Evolutionary conservation across 2,888 invertebrate species (phyloP).

Genomic region (Lepidocyrtinus sp.): DNA sequence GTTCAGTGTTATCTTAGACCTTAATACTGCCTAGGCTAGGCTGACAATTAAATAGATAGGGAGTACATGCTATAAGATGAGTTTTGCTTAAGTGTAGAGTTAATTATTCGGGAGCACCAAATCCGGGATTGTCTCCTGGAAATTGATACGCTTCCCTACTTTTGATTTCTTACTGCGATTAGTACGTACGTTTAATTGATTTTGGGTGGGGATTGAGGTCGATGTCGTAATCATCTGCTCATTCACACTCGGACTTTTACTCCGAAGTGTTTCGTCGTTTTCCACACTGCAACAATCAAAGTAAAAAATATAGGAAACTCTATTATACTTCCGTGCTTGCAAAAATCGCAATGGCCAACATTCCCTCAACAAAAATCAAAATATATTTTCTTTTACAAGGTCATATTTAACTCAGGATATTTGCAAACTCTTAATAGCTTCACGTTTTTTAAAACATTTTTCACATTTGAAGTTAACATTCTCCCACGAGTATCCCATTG

Average conservation of each 20-base stretch:
- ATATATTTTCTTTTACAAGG: neutral
- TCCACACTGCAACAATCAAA: conserved; percentile 75
- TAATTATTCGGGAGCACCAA: conserved; percentile 55
- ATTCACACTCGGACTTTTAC: conserved; percentile 69
- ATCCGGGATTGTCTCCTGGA: conserved; percentile 60
- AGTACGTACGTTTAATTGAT: conserved; percentile 67
- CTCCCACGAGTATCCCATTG: no score
- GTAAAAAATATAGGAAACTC: neutral
- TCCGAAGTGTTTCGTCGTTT: conserved; percentile 72
- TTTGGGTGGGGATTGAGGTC: conserved; percentile 59
- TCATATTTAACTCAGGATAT: no score
- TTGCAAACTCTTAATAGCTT: no score
- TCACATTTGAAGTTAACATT: no score
- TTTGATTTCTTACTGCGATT: conserved; percentile 11
- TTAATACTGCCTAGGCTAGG: no score
- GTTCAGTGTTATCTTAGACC: no score
- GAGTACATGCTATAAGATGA: no score
- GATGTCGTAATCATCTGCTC: conserved; percentile 62
- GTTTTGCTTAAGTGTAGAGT: neutral
- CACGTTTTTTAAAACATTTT: no score
- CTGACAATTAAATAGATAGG: no score
- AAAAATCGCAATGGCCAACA: no score
- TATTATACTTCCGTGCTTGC: neutral
- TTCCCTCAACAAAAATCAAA: no score
- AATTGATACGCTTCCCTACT: conserved; percentile 56